phyloP scores from a whole-genome alignment of 2,113 vertebrate species.

The Mus spicilegus region DNA sequence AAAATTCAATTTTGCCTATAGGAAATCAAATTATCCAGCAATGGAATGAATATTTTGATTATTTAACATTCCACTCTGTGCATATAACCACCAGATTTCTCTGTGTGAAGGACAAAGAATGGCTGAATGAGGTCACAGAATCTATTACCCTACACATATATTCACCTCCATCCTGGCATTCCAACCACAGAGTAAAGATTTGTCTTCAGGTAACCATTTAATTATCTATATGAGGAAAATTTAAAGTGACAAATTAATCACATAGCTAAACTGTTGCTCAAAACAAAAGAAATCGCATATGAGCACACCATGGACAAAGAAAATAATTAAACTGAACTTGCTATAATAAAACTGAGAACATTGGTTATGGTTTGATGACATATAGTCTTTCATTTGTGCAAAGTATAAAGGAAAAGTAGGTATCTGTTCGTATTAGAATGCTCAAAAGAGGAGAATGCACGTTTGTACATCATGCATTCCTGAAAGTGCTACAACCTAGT shows the following conservation, averaged over 20 bases:
- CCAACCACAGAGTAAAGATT: neutral
- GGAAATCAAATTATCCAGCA: constrained; percentile 43
- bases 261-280: neutral
- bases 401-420: neutral
- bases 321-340: neutral
- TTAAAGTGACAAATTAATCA: neutral
- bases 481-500: neutral
- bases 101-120: neutral
- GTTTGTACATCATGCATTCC: neutral
- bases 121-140: neutral
- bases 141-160: neutral
- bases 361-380: neutral
- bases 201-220: neutral
- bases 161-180: neutral
- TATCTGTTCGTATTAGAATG: accelerated
- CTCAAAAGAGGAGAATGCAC: neutral
- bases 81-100: neutral
- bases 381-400: neutral
- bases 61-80: neutral
- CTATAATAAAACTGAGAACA: neutral
- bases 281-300: neutral
- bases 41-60: neutral
- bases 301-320: neutral
- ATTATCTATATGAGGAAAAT: neutral
- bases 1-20: constrained; percentile 2